A percentile compares a stretch with the other conserved stretches of the same genome.
Conservation (phyloP, 2,113 vertebrate species). For the Euleptes europaea region DNA sequence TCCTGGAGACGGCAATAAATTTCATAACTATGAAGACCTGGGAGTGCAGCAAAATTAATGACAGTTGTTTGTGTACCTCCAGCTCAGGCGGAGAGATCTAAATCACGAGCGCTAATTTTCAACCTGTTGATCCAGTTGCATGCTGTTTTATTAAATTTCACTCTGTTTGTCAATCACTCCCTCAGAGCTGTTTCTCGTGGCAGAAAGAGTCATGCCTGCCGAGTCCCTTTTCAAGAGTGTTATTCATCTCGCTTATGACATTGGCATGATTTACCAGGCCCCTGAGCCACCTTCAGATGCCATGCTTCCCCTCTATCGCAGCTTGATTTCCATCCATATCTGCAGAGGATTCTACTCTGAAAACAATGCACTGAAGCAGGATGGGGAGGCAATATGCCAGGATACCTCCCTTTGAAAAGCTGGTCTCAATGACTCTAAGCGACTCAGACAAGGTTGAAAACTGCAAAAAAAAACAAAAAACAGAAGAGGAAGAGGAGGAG, state of each 20-base stretch:
- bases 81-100: background rate
- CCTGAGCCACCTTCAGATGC: background rate
- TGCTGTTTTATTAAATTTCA: background rate
- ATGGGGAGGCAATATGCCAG: background rate
- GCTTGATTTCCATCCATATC: background rate
- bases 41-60: conserved; percentile 1
- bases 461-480: too few species aligned
- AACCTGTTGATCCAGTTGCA: background rate
- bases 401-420: background rate
- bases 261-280: background rate
- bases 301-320: background rate
- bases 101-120: background rate
- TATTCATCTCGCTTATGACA: background rate
- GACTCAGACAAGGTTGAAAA: background rate
- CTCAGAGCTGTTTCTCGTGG: background rate
- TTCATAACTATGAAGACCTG: background rate
- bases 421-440: background rate
- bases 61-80: background rate
- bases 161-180: background rate
- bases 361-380: background rate
- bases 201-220: background rate
- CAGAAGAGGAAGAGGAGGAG: too few species aligned
- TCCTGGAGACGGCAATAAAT: background rate
- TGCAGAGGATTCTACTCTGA: background rate
- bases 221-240: background rate